Conservation (phyloP, 35 echinoderm and acorn worm genomes). For the Heliocidaris tuberculata region DNA sequence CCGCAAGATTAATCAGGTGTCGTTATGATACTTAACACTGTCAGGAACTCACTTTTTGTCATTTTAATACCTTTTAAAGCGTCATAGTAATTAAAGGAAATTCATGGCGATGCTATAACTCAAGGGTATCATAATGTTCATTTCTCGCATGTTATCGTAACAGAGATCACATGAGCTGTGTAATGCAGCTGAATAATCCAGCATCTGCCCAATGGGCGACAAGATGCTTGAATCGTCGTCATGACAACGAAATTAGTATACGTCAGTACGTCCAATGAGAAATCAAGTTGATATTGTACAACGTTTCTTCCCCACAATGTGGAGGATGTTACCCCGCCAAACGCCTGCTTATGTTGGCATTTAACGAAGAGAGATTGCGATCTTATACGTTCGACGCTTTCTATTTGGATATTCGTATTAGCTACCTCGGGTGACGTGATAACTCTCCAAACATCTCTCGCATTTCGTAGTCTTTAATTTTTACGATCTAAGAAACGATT, state of each 20-base stretch:
- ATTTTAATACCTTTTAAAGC: not conserved
- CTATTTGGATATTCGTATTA: too few species aligned
- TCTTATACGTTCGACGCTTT: too few species aligned
- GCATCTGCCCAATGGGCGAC: not conserved
- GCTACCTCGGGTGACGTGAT: too few species aligned
- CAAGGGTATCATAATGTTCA: not conserved
- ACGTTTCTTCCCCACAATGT: not conserved
- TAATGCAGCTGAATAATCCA: not conserved
- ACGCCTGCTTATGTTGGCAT: too few species aligned
- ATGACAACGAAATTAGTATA: constrained; percentile 1
- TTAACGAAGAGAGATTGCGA: too few species aligned
- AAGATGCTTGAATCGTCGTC: not conserved
- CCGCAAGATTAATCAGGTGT: not conserved
- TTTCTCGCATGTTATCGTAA: not conserved
- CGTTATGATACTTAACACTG: not conserved
- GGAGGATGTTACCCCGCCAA: too few species aligned
- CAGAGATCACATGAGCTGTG: not conserved
- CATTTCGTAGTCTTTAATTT: too few species aligned
- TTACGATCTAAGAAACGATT: too few species aligned
- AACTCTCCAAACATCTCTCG: too few species aligned
- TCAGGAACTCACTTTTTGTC: not conserved
- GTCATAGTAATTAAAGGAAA: not conserved
- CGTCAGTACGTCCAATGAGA: not conserved
- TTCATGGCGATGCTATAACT: too few species aligned
- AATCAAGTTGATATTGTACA: not conserved